Evolutionary conservation across 2,113 vertebrate genomes (phyloP), one percentile per base, ranked within the genome.

Genomic region (Pachycephala philippinensis): DNA sequence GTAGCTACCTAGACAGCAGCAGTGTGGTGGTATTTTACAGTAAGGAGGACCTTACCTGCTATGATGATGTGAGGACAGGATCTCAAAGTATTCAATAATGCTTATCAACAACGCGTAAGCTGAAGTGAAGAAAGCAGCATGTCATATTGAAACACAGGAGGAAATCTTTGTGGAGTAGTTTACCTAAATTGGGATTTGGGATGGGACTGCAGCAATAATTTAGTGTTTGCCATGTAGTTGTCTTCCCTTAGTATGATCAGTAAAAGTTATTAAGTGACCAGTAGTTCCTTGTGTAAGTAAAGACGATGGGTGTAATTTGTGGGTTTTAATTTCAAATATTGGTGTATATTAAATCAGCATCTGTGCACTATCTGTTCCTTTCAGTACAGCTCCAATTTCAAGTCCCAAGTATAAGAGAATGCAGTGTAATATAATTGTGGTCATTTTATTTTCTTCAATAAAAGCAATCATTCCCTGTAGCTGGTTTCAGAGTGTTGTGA

Each of bases 381-480:
- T 83, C 66, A 52, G 57, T 39, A 75, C 15, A 78, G 40, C 35
- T 93, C 47, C 72, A 86, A 83, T 93, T 96, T 84, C 75, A 94
- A 96, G 76, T 85, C 86, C 60, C 27, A 83, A 30, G 33, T 63
- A 35, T 57, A 86, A 94, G 74, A 95, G 68, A 83, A 91, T 91
- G 76, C 37, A 77, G 91, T 92, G 83, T 94, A 69, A 95, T 87
- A 84, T 80, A 95, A 89, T 90, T 90, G 60, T 64, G 86, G 47
- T 44, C 33, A 94, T 78, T 97, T 96, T 94, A 87, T 96, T 94
- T 97, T 95, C 64, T 82, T 95, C 76, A 96, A 59, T 96, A 63
- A 95, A 93, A 76, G 13, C 49, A 91, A 75, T 91, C 40, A 61
- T 87, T 86, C 39, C 39, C 42, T 85, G 31, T 81, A 95, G 37